Conservation (phyloP, 1,140 invertebrate species). For the Ladona fulva region DNA sequence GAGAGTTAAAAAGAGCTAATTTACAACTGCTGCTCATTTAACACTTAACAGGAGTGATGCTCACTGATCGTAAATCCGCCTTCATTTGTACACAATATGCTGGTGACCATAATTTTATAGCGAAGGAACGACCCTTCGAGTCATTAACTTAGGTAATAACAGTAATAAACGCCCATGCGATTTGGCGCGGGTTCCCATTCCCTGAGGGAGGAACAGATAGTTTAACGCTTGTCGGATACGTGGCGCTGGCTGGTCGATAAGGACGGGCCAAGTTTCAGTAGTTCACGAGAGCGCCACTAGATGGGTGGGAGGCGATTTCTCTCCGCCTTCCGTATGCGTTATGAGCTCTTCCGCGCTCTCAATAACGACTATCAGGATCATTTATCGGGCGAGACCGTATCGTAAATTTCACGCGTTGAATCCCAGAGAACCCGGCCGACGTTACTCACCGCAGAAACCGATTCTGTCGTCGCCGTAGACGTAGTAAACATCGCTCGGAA, state of each 20-base stretch:
- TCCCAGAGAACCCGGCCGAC: neutral
- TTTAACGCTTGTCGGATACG: neutral
- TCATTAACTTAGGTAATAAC: neutral
- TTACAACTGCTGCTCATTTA: neutral
- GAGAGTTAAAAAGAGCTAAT: neutral
- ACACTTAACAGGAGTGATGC: neutral
- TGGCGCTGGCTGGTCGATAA: neutral
- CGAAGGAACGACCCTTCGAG: neutral
- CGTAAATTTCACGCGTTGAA: constrained; percentile 5
- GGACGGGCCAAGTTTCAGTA: neutral
- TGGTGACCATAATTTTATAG: constrained; percentile 5
- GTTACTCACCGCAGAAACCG: neutral
- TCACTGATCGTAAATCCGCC: neutral
- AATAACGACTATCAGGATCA: neutral
- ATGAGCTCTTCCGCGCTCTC: neutral
- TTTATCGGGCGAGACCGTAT: neutral
- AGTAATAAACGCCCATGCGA: constrained; percentile 3
- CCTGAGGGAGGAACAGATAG: neutral
- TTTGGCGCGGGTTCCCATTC: constrained; percentile 1
- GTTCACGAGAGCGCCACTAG: neutral
- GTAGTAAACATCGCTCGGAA: neutral
- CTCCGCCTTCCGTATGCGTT: neutral
- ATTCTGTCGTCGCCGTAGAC: neutral
- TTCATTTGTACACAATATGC: constrained; percentile 10
- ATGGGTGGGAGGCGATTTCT: neutral